Conservation (phyloP, 92 coral and sea anemone species). For the Porites evermanni region DNA sequence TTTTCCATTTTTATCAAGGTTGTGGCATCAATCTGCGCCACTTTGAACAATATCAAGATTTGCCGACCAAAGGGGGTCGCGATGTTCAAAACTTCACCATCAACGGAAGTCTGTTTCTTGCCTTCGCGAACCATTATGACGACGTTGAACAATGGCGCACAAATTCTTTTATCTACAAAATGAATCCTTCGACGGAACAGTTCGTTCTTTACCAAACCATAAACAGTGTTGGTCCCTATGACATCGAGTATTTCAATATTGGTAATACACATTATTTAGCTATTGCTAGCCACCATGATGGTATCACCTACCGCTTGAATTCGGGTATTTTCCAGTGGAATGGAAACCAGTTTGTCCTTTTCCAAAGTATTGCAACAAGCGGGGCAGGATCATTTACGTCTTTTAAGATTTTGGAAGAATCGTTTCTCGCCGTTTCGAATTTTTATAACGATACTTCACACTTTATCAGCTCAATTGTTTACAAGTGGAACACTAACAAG, state of each 20-base stretch:
- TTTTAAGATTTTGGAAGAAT: slow-evolving; percentile 4
- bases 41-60: too few species aligned
- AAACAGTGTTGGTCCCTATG: slow-evolving; percentile 12
- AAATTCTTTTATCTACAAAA: slow-evolving; percentile 1
- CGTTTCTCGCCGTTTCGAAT: slow-evolving; percentile 37
- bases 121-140: too few species aligned
- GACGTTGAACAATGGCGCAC: too few species aligned
- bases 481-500: slow-evolving; percentile 32
- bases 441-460: neutral
- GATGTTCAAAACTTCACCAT: too few species aligned
- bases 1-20: too few species aligned
- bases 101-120: too few species aligned
- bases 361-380: neutral
- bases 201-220: neutral
- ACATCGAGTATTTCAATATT: slow-evolving; percentile 33
- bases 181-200: neutral
- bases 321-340: slow-evolving; percentile 1
- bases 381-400: too few species aligned
- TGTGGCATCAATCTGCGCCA: too few species aligned
- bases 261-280: slow-evolving; percentile 35
- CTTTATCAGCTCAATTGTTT: slow-evolving; percentile 10
- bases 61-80: too few species aligned
- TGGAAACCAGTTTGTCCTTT: neutral
- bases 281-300: slow-evolving; percentile 9
- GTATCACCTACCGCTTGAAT: neutral